Conservation (phyloP, 1,140 invertebrate species). For the Macrosteles quadrilineatus region DNA sequence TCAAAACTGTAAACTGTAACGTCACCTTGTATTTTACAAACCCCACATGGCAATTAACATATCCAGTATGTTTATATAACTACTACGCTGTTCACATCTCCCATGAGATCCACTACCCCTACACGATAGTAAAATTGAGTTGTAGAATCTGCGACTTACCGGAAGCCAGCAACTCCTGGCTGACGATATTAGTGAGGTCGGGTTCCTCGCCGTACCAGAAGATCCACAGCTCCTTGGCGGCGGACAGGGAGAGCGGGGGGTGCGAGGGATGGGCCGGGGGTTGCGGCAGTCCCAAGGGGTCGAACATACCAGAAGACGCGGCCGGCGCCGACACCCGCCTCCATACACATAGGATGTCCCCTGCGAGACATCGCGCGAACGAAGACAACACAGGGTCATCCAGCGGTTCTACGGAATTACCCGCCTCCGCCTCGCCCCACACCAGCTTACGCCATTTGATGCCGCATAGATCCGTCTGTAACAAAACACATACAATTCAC, state of each 20-base stretch:
- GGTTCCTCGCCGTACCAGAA: constrained; percentile 99
- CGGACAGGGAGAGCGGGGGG: constrained; percentile 70
- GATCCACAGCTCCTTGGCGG: constrained; percentile 95
- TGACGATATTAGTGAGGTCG: constrained; percentile 79
- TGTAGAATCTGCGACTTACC: constrained; percentile 65
- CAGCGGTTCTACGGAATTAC: constrained; percentile 64
- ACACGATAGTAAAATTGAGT: no score
- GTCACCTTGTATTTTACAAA: no score
- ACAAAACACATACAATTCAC: constrained; percentile 48
- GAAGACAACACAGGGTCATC: constrained; percentile 92
- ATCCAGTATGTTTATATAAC: no score
- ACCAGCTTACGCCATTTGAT: constrained; percentile 98
- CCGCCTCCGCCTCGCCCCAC: constrained; percentile 65
- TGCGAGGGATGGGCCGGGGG: constrained; percentile 56
- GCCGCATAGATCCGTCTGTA: constrained; percentile 95
- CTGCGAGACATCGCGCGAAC: constrained; percentile 89
- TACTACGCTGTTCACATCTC: no score
- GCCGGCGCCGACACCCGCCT: constrained; percentile 66
- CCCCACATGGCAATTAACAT: no score
- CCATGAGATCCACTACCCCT: no score
- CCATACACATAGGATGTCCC: constrained; percentile 96
- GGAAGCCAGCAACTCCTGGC: constrained; percentile 72
- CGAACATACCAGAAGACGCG: constrained; percentile 58
- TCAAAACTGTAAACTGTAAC: no score
- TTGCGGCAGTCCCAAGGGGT: constrained; percentile 55